These are phyloP conservation scores for Xanthorhoe spadicearia DNA, from an alignment of 2,888 invertebrate genomes.

Conservation along the genomic window DNA sequence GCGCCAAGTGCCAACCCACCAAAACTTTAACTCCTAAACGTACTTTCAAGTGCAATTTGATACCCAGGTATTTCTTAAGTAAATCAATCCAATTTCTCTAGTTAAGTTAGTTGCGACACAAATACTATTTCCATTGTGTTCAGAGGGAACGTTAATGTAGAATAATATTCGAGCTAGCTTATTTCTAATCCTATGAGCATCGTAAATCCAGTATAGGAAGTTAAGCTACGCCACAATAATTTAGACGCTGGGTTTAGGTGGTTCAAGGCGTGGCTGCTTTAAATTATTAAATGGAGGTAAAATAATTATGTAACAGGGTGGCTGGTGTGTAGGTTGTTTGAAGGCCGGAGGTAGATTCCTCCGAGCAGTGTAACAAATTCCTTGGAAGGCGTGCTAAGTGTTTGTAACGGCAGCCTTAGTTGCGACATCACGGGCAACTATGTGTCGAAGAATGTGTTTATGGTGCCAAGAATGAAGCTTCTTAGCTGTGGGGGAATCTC, in stretches of 20 bases:
- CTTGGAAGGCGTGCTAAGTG: conserved; percentile 66
- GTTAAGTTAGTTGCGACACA: neutral
- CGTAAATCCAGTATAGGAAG: conserved; percentile 71
- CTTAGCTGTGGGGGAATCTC: conserved; percentile 62
- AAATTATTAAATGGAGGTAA: conserved; percentile 65
- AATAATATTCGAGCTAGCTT: conserved; percentile 61
- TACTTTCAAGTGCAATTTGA: neutral
- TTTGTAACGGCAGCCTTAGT: conserved; percentile 72
- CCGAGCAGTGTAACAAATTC: conserved; percentile 72
- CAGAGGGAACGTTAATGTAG: conserved; percentile 47
- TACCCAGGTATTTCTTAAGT: neutral
- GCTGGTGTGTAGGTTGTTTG: conserved; percentile 56
- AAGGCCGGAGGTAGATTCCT: conserved; percentile 68
- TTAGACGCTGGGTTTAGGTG: conserved; percentile 65
- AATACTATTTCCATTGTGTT: conserved; percentile 12
- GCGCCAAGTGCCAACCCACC: neutral
- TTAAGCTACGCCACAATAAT: conserved; percentile 66
- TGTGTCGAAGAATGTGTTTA: conserved; percentile 84
- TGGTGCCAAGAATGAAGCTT: conserved; percentile 80
- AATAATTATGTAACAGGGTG: conserved; percentile 68
- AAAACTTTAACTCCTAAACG: conserved; percentile 4
- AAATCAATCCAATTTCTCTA: conserved; percentile 13
- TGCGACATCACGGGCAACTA: conserved; percentile 78
- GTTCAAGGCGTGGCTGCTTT: conserved; percentile 59
- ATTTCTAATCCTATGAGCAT: conserved; percentile 65